Evolutionary conservation across 2,113 vertebrate species (phyloP), one percentile per base, ranked within the genome.

Genomic region (Phrynosoma blainvillii): DNA sequence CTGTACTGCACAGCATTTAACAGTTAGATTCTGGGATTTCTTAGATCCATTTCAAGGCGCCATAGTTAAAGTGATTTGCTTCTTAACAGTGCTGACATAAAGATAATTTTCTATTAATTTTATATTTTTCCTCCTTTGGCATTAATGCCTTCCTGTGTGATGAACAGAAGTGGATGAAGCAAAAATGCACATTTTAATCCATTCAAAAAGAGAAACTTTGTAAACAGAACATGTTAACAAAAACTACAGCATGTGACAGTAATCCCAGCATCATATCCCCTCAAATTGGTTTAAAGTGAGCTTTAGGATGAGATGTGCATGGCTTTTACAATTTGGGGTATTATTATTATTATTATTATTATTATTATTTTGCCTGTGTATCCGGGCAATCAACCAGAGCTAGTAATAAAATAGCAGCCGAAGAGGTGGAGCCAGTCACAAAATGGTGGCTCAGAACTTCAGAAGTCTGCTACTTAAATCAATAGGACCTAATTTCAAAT

Each of bases 41-140:
- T 23, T 2, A 14, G 5, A 82, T 32, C 5, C 52, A 40, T 54
- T 65, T 91, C 79, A 65, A 65, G 71, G 30, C 79, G 84, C 52
- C 8, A 76, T 82, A 87, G 84, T 82, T 79, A 52, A 87, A 86
- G 36, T 5, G 9, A 76, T 65, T 16, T 87, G 27, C 30, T 75
- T 9, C 32, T 75, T 32, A 71, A 71, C 30, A n/a, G 30, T n/a
- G 27, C 30, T n/a, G 70, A 30, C 27, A 68, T 23, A 70, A 47
- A 47, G 47, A 47, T 47, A 47, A 47, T 47, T 47, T 47, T 47
- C 5, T 47, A 47, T 47, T 47, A 47, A 47, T 47, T 47, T 47
- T 47, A 47, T 47, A 4, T 47, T 5, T 47, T 47, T 47, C 47
- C 47, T 7, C 47, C 47, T 47, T 32, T 40, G 73, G 73, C 36